Evolutionary conservation across 2,888 invertebrate species (phyloP), one percentile per base, ranked within the genome.

Genomic region (Brachypalpus laphriformis): DNA sequence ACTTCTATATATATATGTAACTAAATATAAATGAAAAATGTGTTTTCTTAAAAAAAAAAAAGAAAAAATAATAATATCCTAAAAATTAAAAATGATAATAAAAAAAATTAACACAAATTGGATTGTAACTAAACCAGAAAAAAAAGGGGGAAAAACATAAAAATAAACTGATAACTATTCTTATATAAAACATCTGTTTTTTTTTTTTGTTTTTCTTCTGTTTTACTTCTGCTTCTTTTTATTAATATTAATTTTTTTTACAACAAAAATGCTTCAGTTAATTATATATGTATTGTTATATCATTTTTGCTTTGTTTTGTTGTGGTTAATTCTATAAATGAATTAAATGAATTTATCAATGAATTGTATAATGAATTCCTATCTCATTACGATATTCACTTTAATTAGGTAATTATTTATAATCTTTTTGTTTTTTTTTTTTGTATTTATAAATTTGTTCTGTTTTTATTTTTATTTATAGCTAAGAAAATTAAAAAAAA

Each of bases 231-330:
- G 66, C 47, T 74, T 40, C 42, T 56, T 75, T 80, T 85, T 85
- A 80, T 75, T 80, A 80, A 80, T 75, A 80, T 75, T 78, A 80
- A 51, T 68, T 82, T 82, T 82, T 72, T 77, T 85, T 85, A 85
- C 80, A 85, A 85, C 80, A 75, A 80, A 82, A 80, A 80, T 85
- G 85, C 85, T 85, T 85, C 65, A 85, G 70, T 85, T 75, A 85
- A 80, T 74, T 74, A 71, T 72, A 82, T 56, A 61, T 82, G 49
- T 72, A 83, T 63, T 68, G 56, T 82, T 82, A 71, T 82, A 76
- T 71, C 42, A 54, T 77, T 70, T 77, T 78, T 71, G 20, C 51
- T 42, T 71, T 65, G 42, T 14, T 63, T 82, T 82, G 25, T 75
- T 85, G 80, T 65, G 80, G 71, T 81, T 80, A 85, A 83, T 85